Evolutionary conservation across 1,140 invertebrate species (phyloP), one percentile per base, ranked within the genome.

Genomic region (Drosophila parvula): DNA sequence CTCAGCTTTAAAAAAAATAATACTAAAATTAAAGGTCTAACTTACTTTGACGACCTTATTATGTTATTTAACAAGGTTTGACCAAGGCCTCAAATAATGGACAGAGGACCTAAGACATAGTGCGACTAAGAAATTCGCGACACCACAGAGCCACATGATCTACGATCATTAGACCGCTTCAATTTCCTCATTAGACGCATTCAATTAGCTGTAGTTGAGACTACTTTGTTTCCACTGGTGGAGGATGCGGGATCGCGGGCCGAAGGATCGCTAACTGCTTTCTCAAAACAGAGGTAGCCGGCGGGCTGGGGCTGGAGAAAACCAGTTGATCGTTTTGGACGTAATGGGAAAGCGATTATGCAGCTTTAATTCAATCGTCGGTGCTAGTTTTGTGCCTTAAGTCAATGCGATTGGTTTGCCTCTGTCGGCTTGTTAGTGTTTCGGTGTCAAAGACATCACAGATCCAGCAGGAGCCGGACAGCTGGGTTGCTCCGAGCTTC

Each of bases 161-260:
- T 38, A 16, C 30, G 56, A 79, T 50, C 57, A 69, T 74, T 68
- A 65, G 56, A 16, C n/a, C 44, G 64, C 50, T 68, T 68, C 63
- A 58, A 88, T 89, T 89, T 89, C 84, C 84, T 89, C 85, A 89
- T 89, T 89, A 89, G 67, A 68, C 43, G 62, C 84, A 90, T 70
- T 89, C 84, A 89, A 89, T 90, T 90, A 89, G 67, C 74, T 76
- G 65, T 50, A 58, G 67, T 58, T 64, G 51, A 62, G 38, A 12
- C 69, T 36, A 51, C 70, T 53, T 12, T 41, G 44, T 55, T 57
- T 41, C 41, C 56, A 73, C 11, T 28, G 38, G 50, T n/a, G 22
- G 45, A 28, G 47, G 65, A 44, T 22, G 45, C 22, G 47, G 57
- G 40, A 71, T 53, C 40, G 34, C 38, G 51, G 48, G 28, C 41